Base-by-base conservation (phyloP, 2,113 vertebrate species). In the Rutilus rutilus region DNA sequence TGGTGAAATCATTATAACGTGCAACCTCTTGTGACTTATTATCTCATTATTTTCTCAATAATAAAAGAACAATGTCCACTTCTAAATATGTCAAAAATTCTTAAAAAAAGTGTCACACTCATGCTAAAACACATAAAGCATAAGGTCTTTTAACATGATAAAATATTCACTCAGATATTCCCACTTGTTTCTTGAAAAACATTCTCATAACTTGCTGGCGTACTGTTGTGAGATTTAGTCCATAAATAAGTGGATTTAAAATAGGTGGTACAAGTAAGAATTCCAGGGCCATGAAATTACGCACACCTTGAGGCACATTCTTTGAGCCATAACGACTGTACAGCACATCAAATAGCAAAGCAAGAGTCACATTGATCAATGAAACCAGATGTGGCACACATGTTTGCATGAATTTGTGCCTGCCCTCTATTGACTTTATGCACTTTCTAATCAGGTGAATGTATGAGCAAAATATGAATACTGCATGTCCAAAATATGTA, bases 221-320 rank as follows among this genome's bases (percentile, higher is more conserved):
- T 8, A 89, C 47, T 69, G 65, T 75, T 36, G 52, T 83, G 1
- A 89, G 59, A 27, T 89, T 85, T 36, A 89, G 4, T 36, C 88
- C 88, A 71, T 89, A 87, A 57, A 89, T 89, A 9, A 89, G 71
- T 3, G 88, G 87, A 52, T 88, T 88, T 52, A 86, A 77, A 85
- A 90, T 81, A 0, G 85, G 83, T n/a, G 85, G 82, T 23, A 88
- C 52, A 0, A 88, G 17, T 6, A 90, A 60, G 33, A 88, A 88
- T 65, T 88, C 84, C 9, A 90, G 4, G 1, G 78, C 67, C 36
- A 86, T 64, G 23, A 90, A 83, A 65, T 90, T 88, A 6, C 78
- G 65, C 17, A 87, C 7, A 64, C 54, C 25, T 73, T 86, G 84
- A 27, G 86, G 77, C 21, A 87, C 59, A 47, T 23, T 50, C 21